Percentiles rank a stretch among this genome's conserved stretches.
Conservation (phyloP, 2,888 invertebrate genomes). For the Hirtodrosophila cameraria region DNA sequence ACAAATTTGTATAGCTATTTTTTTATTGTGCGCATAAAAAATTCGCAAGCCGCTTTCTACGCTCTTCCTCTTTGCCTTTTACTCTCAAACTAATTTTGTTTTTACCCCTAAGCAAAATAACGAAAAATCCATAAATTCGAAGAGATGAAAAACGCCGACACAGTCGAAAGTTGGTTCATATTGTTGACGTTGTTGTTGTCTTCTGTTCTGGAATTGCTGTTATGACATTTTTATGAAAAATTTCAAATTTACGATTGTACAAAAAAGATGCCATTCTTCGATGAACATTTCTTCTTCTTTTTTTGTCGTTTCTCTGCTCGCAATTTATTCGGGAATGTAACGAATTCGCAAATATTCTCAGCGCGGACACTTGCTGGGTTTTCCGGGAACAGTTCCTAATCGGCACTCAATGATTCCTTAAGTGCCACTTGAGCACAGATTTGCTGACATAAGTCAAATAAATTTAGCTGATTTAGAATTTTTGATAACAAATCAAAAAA, state of each 20-base stretch:
- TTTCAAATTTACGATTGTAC: slow-evolving; percentile 78
- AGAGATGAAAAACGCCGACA: slow-evolving; percentile 78
- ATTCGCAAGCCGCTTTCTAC: slow-evolving; percentile 23
- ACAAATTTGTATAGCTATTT: slow-evolving; percentile 51
- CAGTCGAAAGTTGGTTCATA: slow-evolving; percentile 54
- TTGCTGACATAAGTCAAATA: slow-evolving; percentile 11
- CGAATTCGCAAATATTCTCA: slow-evolving; percentile 48
- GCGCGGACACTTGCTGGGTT: slow-evolving; percentile 25
- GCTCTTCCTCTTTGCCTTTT: background rate
- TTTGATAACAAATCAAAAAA: too few relatives aligned
- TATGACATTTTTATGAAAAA: slow-evolving; percentile 82
- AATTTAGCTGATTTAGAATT: background rate
- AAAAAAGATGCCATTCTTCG: slow-evolving; percentile 57
- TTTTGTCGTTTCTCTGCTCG: slow-evolving; percentile 13
- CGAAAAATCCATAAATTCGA: slow-evolving; percentile 72
- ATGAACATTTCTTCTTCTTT: slow-evolving; percentile 36
- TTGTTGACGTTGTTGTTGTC: slow-evolving; percentile 40
- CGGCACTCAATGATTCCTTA: slow-evolving; percentile 3
- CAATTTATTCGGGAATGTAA: slow-evolving; percentile 55
- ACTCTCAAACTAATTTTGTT: background rate
- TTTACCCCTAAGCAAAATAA: slow-evolving; percentile 41
- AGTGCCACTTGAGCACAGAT: too few relatives aligned
- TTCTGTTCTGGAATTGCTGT: slow-evolving; percentile 67
- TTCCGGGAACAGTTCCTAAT: background rate
- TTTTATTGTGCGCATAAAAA: slow-evolving; percentile 55